These are phyloP conservation scores for Acronicta aceris DNA, from an alignment of 2,888 invertebrate species.

Conservation along the genomic window DNA sequence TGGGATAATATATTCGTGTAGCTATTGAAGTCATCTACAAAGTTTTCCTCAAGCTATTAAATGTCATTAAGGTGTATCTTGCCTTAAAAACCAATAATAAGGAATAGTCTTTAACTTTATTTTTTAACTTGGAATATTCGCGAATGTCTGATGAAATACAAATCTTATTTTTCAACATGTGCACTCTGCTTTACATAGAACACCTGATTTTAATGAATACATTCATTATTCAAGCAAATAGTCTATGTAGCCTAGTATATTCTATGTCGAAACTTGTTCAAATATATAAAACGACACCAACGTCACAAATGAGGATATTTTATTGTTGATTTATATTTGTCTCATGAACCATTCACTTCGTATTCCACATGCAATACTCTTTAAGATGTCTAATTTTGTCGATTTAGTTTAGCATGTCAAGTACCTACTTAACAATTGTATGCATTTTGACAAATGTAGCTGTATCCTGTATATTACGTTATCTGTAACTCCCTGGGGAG, in stretches of 20 bases:
- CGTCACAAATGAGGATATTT: slow-evolving; percentile 32
- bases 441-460: too few species aligned
- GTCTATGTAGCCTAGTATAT: slow-evolving; percentile 8
- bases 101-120: too few species aligned
- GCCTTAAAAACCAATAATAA: too few species aligned
- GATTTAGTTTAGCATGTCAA: too few species aligned
- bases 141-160: slow-evolving; percentile 17
- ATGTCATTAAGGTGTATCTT: too few species aligned
- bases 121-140: background rate
- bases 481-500: too few species aligned
- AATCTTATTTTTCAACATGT: slow-evolving; percentile 1
- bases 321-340: slow-evolving; percentile 17
- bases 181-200: background rate
- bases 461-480: too few species aligned
- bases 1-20: background rate
- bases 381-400: background rate
- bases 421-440: too few species aligned
- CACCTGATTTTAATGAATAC: slow-evolving; percentile 25
- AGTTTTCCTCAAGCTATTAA: background rate
- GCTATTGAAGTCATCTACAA: background rate
- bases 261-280: slow-evolving; percentile 11
- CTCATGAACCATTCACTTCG: background rate
- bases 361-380: background rate
- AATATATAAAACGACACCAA: slow-evolving; percentile 18
- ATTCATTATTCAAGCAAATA: slow-evolving; percentile 27